Base-by-base conservation (phyloP, 2,888 invertebrate genomes). In the Hirtodrosophila trivittata region DNA sequence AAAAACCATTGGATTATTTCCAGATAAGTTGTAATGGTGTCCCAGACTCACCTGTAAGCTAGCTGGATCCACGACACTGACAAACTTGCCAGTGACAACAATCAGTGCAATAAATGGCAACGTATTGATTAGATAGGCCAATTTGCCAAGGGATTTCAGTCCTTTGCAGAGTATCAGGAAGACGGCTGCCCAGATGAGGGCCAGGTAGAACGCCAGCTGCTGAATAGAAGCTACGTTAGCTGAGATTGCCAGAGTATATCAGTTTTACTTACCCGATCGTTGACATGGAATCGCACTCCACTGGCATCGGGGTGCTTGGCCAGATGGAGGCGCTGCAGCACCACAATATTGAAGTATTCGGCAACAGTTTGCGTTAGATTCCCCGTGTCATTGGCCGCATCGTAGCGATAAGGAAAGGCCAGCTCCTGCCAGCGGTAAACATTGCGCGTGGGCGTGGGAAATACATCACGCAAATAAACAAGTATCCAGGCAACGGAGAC, bases 401-500 rank as follows among this genome's bases (percentile, higher is more conserved):
- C 93, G 26, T 75, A 81, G 84, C 94, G 92, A 90, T 93, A 95
- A 67, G 93, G 93, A 65, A 93, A 77, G 2, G 69, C 69, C 7
- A 75, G 43, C 32, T 87, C 80, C 42, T 86, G 76, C 89, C 89
- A 88, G 9, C 77, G 77, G 43, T 88, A 89, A 0, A 33, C 39
- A 12, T 45, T 51, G 2, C 77, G 74, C 0, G 54, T 35, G 5
- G 80, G 67, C 18, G 72, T 58, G 0, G 95, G 95, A 88, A 97
- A 97, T 0, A 97, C 95, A 89, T 97, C 97, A 66, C 94, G 91
- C 78, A 97, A 95, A 91, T 96, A 97, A 33, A 97, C 95, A 82
- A 97, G 94, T 91, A 97, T 93, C 97, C 97, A 97, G 1, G 96
- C 95, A n/a, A 97, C 92, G 2, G 97, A 96, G 26, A 97, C 94